Evolutionary conservation across 1,140 invertebrate genomes (phyloP), one percentile per base, ranked within the genome.

Genomic region (Monochamus saltuarius): DNA sequence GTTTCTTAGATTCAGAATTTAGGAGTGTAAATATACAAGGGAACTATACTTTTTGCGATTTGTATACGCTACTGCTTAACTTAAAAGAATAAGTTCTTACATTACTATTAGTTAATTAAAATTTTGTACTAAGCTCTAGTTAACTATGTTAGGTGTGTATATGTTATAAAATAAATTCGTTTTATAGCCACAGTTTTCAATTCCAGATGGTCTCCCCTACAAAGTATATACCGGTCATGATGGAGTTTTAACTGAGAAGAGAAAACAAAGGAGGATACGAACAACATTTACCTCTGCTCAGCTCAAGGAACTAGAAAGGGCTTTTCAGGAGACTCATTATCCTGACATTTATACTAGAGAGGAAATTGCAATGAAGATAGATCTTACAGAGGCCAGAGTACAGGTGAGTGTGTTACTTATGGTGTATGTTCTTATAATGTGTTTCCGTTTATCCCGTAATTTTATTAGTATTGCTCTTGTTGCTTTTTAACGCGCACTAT

Each of bases 261-360:
- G 92, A 57, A 96, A 96, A 81, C 93, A 95, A 77, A 81, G 96
- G 37, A 81, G 96, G 65, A 98, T 98, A 77, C 82, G 96, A 63
- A 98, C 96, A 16, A 98, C 96, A 0, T 98, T 98, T 79, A 97
- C 95, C 8, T 95, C 93, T 14, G 91, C 91, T 17, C 97, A 99
- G 78, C 84, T 98, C 36, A 97, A 97, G 78, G 96, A 99, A 79
- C 79, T 98, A 61, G 97, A 99, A 81, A 84, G 93, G 73, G 94
- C 95, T 60, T 99, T 98, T 79, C 89, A 94, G 77, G 95, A 98
- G 77, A 98, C 96, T 6, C 97, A 99, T 78, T 99, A 99, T 81
- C 97, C 97, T 10, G 97, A 99, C 79, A 98, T 99, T 70, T 98
- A 98, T 78, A 98, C 95, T n/a, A 82, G 97, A 64, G 97, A 99